Evolutionary conservation across 1,140 invertebrate species (phyloP).

Genomic region (Hetaerina americana): DNA sequence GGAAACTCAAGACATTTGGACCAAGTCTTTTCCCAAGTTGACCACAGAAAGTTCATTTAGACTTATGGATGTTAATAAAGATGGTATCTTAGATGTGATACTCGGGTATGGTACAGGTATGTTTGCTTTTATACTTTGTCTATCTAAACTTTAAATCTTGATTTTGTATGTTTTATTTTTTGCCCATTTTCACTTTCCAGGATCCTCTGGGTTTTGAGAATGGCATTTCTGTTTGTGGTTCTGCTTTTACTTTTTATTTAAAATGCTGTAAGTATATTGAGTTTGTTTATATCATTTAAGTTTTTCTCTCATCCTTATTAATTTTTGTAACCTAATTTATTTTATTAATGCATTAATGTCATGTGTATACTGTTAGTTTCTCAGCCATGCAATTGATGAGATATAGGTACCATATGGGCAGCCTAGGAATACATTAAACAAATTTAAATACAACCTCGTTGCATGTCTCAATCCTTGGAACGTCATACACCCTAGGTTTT

Average conservation of each 20-base stretch:
- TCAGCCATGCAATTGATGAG: no score
- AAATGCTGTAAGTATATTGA: neutral
- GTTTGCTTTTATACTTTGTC: slow-evolving; percentile 1
- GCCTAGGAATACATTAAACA: no score
- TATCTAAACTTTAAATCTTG: neutral
- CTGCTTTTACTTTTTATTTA: neutral
- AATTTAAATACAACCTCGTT: no score
- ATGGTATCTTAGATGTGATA: slow-evolving; percentile 60
- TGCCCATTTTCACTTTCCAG: slow-evolving; percentile 14
- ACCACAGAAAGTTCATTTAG: slow-evolving; percentile 62
- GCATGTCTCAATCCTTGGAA: no score
- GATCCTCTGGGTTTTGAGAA: slow-evolving; percentile 34
- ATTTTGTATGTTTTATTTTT: slow-evolving; percentile 1
- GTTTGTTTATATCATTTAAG: no score
- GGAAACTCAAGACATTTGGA: slow-evolving; percentile 54
- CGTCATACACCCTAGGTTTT: no score
- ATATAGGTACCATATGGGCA: no score
- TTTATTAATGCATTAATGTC: neutral
- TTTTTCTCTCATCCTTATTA: no score
- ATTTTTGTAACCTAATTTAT: neutral
- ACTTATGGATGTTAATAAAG: slow-evolving; percentile 56
- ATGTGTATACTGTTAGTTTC: no score
- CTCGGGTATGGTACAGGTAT: slow-evolving; percentile 68
- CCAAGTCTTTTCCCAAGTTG: slow-evolving; percentile 53
- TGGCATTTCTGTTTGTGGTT: neutral